Base-by-base conservation (phyloP, 2,888 invertebrate genomes). In the Calephelis perditalis region DNA sequence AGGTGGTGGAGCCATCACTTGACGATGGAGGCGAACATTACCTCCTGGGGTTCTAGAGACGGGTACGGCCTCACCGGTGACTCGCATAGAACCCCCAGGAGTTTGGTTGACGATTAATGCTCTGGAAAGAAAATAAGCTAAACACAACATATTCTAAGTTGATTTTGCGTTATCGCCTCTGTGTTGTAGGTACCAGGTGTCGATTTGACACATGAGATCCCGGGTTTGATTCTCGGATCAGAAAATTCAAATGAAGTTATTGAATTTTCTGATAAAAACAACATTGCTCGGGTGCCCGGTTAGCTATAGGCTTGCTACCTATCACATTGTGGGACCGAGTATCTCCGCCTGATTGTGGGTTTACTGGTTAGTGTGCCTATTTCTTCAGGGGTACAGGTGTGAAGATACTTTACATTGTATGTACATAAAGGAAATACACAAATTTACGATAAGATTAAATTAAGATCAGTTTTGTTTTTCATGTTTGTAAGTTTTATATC, bases 101-200 rank as follows among this genome's bases (percentile, higher is more conserved):
- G 47, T 47, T 12, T 47, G 47, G 47, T 47, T 47, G 7, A 47
- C 8, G 3, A 47, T 12, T 1, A 47, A 8, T 12, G 47, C 47
- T 47, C 47, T 47, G 47, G 12, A 47, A 47, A 47, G 47, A 47
- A 47, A 47, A 47, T 47, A 47, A 47, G 47, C 47, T 47, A 47
- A 46, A 45, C 45, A 45, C 45, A 45, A 45, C 45, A 5, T 45
- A 5, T 45, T 45, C 45, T 45, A 45, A 11, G 11, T 45, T 45
- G 10, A 45, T 45, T 45, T 45, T 7, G 45, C 10, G 45, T 45
- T 45, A 45, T 45, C 45, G 45, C n/a, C 45, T 45, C 45, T 45
- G 45, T 45, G 45, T 10, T 45, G n/a, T 45, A 45, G 45, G 45
- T 45, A 45, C 15, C 15, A 15, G 15, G 15, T 15, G 15, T 15